Base-by-base conservation (phyloP, 2,113 vertebrate species). In the Paracanthobrama guichenoti region DNA sequence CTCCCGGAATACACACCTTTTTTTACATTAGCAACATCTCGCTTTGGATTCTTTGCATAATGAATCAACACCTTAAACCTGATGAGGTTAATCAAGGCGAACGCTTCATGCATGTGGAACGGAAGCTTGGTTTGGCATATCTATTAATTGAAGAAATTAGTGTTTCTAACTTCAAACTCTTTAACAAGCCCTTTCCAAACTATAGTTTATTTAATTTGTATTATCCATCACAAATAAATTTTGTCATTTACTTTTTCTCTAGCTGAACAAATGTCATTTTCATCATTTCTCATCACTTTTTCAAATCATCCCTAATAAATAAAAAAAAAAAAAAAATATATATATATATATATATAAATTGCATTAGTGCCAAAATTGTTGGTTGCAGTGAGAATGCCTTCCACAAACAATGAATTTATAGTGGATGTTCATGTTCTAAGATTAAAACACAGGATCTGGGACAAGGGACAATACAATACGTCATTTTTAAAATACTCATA, bases 1-100 rank as follows among this genome's bases (percentile, higher is more conserved):
- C 53, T 75, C 77, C 64, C 64, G 4, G 75, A 75, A 80, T 46
- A 16, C 12, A 42, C 62, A 55, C 77, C 77, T 55, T 79, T n/a
- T 35, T 24, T 16, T 50, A 62, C 48, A 57, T 71, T 85, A 44
- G 53, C 35, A 85, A 50, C 46, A 20, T 69, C 10, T 10, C 7
- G 9, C 77, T 26, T 79, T 46, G n/a, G n/a, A 39, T 42, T 75
- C 44, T 14, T 26, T 24, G 46, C 62, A 57, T 71, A 44, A 60
- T 57, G 35, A 71, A 71, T 59, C 53, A 60, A 79, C 83, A 14
- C 39, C 44, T 84, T 69, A 67, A 55, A 16, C 44, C 31, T 76
- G 74, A 59, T 28, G 31, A 44, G 39, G 83, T 59, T 28, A 57
- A 44, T 39, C 28, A 18, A 55, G 50, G 50, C 20, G 14, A 64